Evolutionary conservation across 2,888 invertebrate species (phyloP).

Genomic region (Temnothorax rugatulus): DNA sequence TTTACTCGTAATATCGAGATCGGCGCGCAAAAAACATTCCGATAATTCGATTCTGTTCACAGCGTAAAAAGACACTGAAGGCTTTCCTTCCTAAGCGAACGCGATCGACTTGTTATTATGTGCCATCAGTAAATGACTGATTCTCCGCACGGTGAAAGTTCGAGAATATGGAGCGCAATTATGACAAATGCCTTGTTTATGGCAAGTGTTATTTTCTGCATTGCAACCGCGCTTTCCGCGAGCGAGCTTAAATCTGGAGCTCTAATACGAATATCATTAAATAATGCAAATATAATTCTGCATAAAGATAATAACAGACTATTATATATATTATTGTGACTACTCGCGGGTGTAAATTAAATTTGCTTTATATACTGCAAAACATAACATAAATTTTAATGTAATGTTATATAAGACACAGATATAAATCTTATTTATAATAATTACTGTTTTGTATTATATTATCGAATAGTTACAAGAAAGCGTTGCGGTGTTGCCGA

Average conservation of each 20-base stretch:
- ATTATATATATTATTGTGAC: neutral
- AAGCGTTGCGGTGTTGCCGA: neutral
- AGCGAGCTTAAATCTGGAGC: neutral
- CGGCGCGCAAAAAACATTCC: neutral
- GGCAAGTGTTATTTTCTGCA: conserved; percentile 42
- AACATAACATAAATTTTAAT: neutral
- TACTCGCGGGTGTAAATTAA: neutral
- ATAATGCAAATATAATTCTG: conserved; percentile 7
- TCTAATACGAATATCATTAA: neutral
- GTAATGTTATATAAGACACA: neutral
- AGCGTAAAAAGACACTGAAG: neutral
- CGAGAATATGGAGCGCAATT: conserved; percentile 50
- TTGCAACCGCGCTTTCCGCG: conserved; percentile 5
- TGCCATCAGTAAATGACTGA: conserved; percentile 45
- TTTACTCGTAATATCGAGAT: conserved; percentile 4
- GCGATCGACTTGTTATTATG: conserved; percentile 38
- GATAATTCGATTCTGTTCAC: conserved; percentile 2
- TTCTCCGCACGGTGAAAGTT: conserved; percentile 43
- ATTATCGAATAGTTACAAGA: neutral
- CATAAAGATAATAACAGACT: neutral
- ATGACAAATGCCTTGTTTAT: conserved; percentile 46
- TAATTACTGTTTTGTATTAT: neutral
- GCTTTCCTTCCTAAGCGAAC: conserved; percentile 20
- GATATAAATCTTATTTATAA: neutral
- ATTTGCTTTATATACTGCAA: neutral